Conservation (phyloP, 2,113 vertebrate species). For the Scartelaos histophorus region DNA sequence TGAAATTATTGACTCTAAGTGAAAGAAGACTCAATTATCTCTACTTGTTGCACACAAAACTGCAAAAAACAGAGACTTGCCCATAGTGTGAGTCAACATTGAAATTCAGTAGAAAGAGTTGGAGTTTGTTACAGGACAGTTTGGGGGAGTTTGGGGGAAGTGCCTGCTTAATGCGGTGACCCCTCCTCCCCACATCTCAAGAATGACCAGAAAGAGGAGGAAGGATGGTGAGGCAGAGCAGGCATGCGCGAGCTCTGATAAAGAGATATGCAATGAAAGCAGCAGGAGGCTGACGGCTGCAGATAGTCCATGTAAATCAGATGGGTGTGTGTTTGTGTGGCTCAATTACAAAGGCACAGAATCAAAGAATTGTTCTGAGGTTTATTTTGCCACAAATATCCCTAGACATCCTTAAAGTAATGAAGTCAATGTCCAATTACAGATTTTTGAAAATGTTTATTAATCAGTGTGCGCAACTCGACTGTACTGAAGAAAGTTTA, state of each 20-base stretch:
- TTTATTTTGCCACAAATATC: not conserved
- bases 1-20: no score
- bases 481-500: not conserved
- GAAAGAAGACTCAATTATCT: no score
- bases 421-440: not conserved
- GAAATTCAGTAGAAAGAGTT: conserved; percentile 20
- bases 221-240: conserved; percentile 60
- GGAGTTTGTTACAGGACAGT: conserved; percentile 22
- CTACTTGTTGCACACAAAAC: no score
- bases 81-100: conserved; percentile 3
- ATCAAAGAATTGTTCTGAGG: conserved; percentile 45
- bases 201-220: conserved; percentile 40
- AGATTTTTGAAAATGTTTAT: not conserved
- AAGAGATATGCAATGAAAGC: conserved; percentile 65
- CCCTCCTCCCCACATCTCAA: conserved; percentile 60
- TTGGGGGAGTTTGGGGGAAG: conserved; percentile 27
- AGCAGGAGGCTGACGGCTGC: conserved; percentile 66
- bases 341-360: conserved; percentile 17
- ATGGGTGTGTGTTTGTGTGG: not conserved
- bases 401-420: not conserved
- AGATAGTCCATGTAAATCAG: conserved; percentile 64
- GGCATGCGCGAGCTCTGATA: conserved; percentile 68
- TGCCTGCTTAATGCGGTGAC: conserved; percentile 13
- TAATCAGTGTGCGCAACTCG: not conserved
- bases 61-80: no score